Percentiles rank a stretch among this genome's conserved stretches.
These are phyloP conservation scores for Cenopis cana DNA, from an alignment of 2,888 invertebrate species.

Conservation along the genomic window DNA sequence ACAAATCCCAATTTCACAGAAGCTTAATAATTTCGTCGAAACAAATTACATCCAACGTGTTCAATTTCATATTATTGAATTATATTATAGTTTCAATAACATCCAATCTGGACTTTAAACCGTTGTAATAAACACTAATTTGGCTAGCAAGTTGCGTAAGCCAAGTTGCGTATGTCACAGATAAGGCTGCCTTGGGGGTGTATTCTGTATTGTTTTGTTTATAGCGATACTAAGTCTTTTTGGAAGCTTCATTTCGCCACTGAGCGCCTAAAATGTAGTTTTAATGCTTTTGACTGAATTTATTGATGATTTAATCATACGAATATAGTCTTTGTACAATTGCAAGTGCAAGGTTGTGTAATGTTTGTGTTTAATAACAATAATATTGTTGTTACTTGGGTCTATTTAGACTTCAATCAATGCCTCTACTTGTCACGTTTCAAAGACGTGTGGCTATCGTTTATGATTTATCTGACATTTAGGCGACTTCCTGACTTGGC, in stretches of 20 bases:
- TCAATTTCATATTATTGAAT: slow-evolving; percentile 43
- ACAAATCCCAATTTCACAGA: slow-evolving; percentile 24
- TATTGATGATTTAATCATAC: slow-evolving; percentile 20
- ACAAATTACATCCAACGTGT: slow-evolving; percentile 42
- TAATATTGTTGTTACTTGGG: slow-evolving; percentile 1
- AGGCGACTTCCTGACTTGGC: too few species aligned
- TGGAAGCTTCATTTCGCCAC: slow-evolving; percentile 11
- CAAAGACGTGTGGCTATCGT: not conserved
- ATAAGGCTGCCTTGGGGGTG: slow-evolving; percentile 20
- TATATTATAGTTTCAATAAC: slow-evolving; percentile 3
- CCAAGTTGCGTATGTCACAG: not conserved
- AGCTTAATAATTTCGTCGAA: slow-evolving; percentile 36
- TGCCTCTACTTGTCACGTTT: not conserved
- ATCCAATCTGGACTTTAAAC: not conserved
- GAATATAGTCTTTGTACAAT: slow-evolving; percentile 9
- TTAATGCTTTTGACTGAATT: slow-evolving; percentile 3
- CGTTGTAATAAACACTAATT: slow-evolving; percentile 16
- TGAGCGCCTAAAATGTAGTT: not conserved
- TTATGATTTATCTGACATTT: not conserved
- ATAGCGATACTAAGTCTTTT: slow-evolving; percentile 12
- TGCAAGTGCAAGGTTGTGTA: slow-evolving; percentile 8
- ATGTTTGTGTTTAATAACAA: slow-evolving; percentile 8
- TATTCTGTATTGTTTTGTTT: slow-evolving; percentile 12
- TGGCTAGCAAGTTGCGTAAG: slow-evolving; percentile 16
- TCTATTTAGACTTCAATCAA: slow-evolving; percentile 15